Evolutionary conservation across 2,888 invertebrate genomes (phyloP).

Genomic region (Chydorus sphaericus): DNA sequence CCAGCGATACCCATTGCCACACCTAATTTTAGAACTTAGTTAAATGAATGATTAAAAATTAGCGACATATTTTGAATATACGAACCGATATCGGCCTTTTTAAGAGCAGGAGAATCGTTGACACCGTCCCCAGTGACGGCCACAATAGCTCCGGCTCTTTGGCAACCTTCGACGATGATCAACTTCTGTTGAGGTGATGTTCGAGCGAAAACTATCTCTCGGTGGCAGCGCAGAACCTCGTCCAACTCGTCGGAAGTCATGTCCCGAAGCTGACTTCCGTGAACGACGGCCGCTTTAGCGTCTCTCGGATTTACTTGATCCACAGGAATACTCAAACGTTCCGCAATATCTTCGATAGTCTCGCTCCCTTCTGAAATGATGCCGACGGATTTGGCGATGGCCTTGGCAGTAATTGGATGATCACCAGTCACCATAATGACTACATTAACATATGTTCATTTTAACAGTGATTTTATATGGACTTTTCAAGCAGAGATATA

Average conservation of each 20-base stretch:
- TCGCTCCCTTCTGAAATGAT: conserved; percentile 42
- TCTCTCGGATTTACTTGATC: conserved; percentile 27
- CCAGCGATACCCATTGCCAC: conserved; percentile 92
- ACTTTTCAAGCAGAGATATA: neutral
- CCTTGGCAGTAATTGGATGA: conserved; percentile 62
- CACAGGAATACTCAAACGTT: conserved; percentile 27
- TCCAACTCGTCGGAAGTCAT: conserved; percentile 26
- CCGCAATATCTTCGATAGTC: conserved; percentile 34
- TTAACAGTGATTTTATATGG: too few relatives aligned
- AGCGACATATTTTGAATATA: neutral
- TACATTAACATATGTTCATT: neutral
- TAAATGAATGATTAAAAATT: conserved; percentile 16
- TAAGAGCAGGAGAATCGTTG: conserved; percentile 42
- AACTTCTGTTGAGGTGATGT: conserved; percentile 34
- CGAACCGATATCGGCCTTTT: conserved; percentile 39
- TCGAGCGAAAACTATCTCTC: conserved; percentile 36
- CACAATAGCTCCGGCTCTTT: conserved; percentile 40
- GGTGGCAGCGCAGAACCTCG: conserved; percentile 27
- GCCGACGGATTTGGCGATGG: conserved; percentile 56
- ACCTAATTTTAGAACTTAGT: conserved; percentile 19
- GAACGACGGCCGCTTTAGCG: conserved; percentile 32
- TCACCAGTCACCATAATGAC: conserved; percentile 63
- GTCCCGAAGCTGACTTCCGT: conserved; percentile 29
- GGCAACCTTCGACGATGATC: conserved; percentile 43
- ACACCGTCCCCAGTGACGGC: conserved; percentile 44